Conservation (phyloP, 1,140 invertebrate genomes). For the Brachionus manjavacas region DNA sequence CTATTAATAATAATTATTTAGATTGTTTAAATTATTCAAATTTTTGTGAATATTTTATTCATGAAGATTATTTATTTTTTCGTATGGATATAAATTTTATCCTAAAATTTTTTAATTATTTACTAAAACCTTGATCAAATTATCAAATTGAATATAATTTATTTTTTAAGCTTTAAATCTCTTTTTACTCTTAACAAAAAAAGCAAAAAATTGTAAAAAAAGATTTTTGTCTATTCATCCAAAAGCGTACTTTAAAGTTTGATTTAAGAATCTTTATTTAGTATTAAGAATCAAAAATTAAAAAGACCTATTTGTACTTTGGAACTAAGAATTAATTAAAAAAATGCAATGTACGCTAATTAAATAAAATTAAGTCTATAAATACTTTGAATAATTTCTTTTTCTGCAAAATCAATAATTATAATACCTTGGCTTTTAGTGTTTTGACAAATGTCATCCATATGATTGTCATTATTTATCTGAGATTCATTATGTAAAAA, state of each 20-base stretch:
- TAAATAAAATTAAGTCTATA: background rate
- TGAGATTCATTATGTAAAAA: background rate
- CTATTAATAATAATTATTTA: no score
- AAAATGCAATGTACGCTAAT: background rate
- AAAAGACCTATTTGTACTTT: no score
- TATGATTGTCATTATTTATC: background rate
- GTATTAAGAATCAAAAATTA: no score
- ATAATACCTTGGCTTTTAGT: background rate
- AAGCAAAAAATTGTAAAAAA: background rate
- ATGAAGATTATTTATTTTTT: no score
- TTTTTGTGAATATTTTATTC: no score
- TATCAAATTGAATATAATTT: background rate
- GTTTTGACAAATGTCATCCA: background rate
- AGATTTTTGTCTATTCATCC: background rate
- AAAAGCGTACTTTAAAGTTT: background rate
- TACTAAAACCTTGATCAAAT: background rate
- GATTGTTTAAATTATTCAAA: no score
- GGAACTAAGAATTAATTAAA: background rate
- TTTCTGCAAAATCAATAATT: slow-evolving; percentile 25
- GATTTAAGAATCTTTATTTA: background rate
- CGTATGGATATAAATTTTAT: no score
- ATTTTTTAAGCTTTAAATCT: no score
- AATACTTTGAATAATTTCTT: slow-evolving; percentile 17
- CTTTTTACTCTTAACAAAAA: background rate
- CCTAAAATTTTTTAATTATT: background rate